Conservation (phyloP, 2,113 vertebrate species). For the Tautogolabrus adspersus region DNA sequence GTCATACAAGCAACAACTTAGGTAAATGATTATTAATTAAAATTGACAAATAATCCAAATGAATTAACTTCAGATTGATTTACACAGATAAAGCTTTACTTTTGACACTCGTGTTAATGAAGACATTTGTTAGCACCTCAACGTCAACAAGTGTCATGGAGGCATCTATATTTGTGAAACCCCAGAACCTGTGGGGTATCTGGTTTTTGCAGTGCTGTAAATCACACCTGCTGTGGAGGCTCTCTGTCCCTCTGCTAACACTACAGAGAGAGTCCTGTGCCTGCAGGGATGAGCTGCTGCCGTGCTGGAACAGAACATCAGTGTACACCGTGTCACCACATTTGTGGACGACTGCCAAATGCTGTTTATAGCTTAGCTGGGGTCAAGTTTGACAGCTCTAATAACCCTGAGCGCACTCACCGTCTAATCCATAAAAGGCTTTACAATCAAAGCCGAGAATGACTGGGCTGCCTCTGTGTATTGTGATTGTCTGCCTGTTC, state of each 20-base stretch:
- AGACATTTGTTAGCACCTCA: not conserved
- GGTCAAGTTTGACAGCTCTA: slow-evolving; percentile 77
- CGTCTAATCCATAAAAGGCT: slow-evolving; percentile 74
- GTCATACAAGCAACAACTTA: no score
- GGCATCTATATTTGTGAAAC: slow-evolving; percentile 29
- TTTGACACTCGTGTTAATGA: not conserved
- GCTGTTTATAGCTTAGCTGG: slow-evolving; percentile 69
- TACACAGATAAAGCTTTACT: not conserved
- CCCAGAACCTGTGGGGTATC: slow-evolving; percentile 11
- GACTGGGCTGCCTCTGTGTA: slow-evolving; percentile 33
- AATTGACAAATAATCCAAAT: not conserved
- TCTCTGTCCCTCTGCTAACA: not conserved
- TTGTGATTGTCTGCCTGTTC: slow-evolving; percentile 14
- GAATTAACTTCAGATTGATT: not conserved
- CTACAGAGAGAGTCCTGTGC: slow-evolving; percentile 28
- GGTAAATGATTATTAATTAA: not conserved
- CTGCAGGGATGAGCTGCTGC: slow-evolving; percentile 20
- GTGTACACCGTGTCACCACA: slow-evolving; percentile 55
- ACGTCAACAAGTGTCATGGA: slow-evolving; percentile 15
- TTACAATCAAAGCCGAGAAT: slow-evolving; percentile 60
- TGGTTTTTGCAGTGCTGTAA: slow-evolving; percentile 35
- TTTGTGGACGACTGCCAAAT: slow-evolving; percentile 61
- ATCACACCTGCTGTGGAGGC: slow-evolving; percentile 27
- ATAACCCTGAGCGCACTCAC: slow-evolving; percentile 65
- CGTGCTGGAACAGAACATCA: slow-evolving; percentile 41